phyloP scores from a whole-genome alignment of 1,140 invertebrate genomes.

The Drosophila mauritiana region DNA sequence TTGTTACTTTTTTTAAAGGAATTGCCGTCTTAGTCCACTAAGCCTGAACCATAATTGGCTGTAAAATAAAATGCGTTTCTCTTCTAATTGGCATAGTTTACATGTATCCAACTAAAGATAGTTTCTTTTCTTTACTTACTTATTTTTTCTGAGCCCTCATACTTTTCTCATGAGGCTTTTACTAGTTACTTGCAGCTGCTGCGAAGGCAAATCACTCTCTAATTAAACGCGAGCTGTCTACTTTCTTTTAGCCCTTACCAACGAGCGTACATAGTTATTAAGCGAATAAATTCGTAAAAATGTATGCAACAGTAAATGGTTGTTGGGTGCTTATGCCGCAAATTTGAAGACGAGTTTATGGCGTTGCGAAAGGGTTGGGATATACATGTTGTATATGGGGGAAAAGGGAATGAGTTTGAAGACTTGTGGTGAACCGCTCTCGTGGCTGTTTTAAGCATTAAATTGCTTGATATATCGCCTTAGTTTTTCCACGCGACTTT shows the following conservation, averaged over 20 bases:
- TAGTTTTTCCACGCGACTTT: constrained; percentile 52
- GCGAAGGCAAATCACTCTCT: constrained; percentile 44
- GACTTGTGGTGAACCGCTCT: constrained; percentile 45
- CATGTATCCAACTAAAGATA: background rate
- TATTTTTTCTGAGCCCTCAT: background rate
- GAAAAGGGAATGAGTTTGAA: background rate
- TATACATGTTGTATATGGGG: no score
- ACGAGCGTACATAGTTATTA: constrained; percentile 15
- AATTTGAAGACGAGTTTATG: constrained; percentile 73
- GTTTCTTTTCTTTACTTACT: background rate
- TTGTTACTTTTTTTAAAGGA: no score
- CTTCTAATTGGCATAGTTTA: background rate
- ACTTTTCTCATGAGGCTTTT: background rate
- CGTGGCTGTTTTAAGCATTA: constrained; percentile 75
- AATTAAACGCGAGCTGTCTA: constrained; percentile 52
- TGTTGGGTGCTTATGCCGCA: constrained; percentile 74
- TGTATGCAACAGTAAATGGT: constrained; percentile 66
- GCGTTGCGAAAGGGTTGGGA: background rate
- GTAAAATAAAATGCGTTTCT: no score
- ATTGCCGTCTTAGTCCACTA: no score
- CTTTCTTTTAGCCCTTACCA: constrained; percentile 1
- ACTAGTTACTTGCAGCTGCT: constrained; percentile 12
- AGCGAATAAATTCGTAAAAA: constrained; percentile 50
- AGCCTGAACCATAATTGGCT: no score
- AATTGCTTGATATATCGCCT: constrained; percentile 79